Evolutionary conservation across 2,113 vertebrate species (phyloP), one percentile per base, ranked within the genome.

Genomic region (Morone chrysops): DNA sequence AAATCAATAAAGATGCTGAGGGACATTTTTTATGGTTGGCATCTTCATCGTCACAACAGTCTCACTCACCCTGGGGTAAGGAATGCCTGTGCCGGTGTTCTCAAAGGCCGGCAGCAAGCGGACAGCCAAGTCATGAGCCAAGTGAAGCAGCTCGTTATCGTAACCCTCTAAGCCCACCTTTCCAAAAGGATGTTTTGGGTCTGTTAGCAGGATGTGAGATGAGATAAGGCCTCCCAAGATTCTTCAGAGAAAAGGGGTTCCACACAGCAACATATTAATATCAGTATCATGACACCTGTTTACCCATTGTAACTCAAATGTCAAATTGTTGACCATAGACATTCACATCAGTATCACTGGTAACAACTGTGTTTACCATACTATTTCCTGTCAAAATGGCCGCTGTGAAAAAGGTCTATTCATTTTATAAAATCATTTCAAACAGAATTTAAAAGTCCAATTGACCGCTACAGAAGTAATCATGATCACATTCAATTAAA

Each of bases 41-140:
- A 2, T 31, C 31, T 31, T 31, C 31, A 31, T 31, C 31, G 31
- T 31, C 31, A 31, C 31, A 31, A 9, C 43, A 50, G 53, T 61
- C 22, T 25, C 8, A 71, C 93, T 94, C 95, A 99, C 98, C 94
- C 98, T 95, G 62, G 98, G 97, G 54, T 97, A 97, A 0, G 98
- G 98, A 80, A 99, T 99, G n/a, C 98, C 98, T 0, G 98, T 99
- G 92, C 95, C 96, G 84, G 98, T 99, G 96, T 99, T 99, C 88
- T 99, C 98, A 62, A 99, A 99, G 82, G 98, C 98, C 2, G 98
- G 98, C 0, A 99, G 96, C 8, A 99, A 94, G 59, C 98, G 95
- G 70, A 99, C 97, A 0, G 98, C 98, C 61, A 99, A 88, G 92
- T 99, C 98, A 3, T 95, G 98, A 11, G 98, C 98, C 96, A 99